Conservation (phyloP, 2,797 vertebrate genomes). For the Anabacerthia variegaticeps region DNA sequence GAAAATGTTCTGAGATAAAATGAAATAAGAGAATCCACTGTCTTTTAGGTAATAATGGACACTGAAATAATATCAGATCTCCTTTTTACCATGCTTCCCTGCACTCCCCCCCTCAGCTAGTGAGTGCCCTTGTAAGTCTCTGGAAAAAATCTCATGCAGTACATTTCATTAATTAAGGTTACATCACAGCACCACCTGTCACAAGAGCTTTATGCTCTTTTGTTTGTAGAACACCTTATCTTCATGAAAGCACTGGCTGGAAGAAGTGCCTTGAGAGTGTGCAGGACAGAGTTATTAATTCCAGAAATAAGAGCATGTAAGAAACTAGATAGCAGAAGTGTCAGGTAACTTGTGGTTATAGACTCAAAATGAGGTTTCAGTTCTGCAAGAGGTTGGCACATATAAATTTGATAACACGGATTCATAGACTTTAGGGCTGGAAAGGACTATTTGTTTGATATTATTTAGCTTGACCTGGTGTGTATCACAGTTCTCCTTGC, state of each 20-base stretch:
- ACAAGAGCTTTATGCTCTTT: neutral
- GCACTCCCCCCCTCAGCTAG: neutral
- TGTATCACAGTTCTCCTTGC: neutral
- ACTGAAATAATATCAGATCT: neutral
- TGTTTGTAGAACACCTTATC: slow-evolving; percentile 12
- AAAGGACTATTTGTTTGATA: neutral
- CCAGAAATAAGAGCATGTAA: neutral
- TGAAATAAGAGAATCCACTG: neutral
- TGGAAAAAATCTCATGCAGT: neutral
- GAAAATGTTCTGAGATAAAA: neutral
- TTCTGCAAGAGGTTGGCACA: neutral
- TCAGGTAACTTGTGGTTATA: neutral
- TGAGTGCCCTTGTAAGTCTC: neutral
- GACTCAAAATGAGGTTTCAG: neutral
- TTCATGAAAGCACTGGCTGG: neutral
- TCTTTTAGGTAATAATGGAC: neutral
- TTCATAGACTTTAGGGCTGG: neutral
- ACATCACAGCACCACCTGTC: neutral
- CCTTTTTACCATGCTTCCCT: neutral
- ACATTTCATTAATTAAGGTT: neutral
- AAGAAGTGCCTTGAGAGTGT: neutral
- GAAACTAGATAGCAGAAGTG: neutral
- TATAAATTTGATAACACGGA: neutral
- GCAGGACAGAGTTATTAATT: neutral
- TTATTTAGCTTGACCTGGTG: accelerated